Conservation (phyloP, 2,113 vertebrate species). For the Rhinichthys klamathensis region DNA sequence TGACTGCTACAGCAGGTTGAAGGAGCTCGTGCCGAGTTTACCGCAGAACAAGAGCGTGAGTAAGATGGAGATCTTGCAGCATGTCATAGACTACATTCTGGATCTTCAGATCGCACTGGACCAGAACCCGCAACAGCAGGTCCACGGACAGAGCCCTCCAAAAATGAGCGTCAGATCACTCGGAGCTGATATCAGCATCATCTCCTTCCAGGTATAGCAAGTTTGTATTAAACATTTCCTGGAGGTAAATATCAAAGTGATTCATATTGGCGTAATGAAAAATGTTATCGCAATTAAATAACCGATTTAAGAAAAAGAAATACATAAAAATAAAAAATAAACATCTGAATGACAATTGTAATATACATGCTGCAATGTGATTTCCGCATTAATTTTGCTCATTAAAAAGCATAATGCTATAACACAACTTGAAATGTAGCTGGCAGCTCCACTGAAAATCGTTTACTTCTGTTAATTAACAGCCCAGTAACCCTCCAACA, state of each 20-base stretch:
- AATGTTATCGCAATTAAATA: background rate
- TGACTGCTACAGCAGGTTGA: slow-evolving; percentile 89
- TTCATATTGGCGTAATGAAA: background rate
- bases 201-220: slow-evolving; percentile 80
- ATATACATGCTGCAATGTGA: background rate
- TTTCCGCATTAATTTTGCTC: background rate
- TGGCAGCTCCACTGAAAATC: background rate
- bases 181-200: slow-evolving; percentile 83
- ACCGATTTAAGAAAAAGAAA: too few species aligned
- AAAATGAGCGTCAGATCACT: slow-evolving; percentile 79
- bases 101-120: slow-evolving; percentile 91
- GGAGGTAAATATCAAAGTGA: too few species aligned
- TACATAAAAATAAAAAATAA: too few species aligned
- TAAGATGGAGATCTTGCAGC: slow-evolving; percentile 93
- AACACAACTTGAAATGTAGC: slow-evolving; percentile 2
- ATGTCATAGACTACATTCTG: slow-evolving; percentile 91
- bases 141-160: slow-evolving; percentile 60
- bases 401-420: background rate
- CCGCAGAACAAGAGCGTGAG: slow-evolving; percentile 87
- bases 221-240: background rate
- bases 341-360: background rate
- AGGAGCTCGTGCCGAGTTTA: slow-evolving; percentile 89
- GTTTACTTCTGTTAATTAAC: slow-evolving; percentile 48
- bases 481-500: slow-evolving; percentile 83
- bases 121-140: slow-evolving; percentile 76